Conservation (phyloP, 2,888 invertebrate genomes). For the Bimastos eiseni region DNA sequence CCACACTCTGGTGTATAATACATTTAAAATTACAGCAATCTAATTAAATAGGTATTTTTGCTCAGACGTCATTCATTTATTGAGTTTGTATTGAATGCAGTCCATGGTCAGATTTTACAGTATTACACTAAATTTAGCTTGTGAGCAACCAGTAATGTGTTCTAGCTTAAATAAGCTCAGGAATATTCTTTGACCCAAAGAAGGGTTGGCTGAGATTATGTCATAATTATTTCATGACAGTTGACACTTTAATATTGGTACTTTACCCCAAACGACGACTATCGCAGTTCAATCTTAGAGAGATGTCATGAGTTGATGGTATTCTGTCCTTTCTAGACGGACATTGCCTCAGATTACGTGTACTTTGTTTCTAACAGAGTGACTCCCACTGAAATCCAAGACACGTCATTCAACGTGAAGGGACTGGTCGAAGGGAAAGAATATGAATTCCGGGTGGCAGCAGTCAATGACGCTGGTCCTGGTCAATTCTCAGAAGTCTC, state of each 20-base stretch:
- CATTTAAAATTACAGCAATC: too few relatives aligned
- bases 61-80: too few relatives aligned
- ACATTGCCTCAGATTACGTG: background rate
- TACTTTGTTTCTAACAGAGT: conserved; percentile 67
- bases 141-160: too few relatives aligned
- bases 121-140: too few relatives aligned
- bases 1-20: too few relatives aligned
- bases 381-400: conserved; percentile 71
- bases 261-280: background rate
- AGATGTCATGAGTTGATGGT: too few relatives aligned
- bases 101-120: too few relatives aligned
- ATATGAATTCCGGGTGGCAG: conserved; percentile 96
- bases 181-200: too few relatives aligned
- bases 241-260: background rate
- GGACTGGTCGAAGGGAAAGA: conserved; percentile 91
- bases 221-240: too few relatives aligned
- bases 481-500: conserved; percentile 90
- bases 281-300: background rate
- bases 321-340: background rate
- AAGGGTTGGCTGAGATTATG: background rate
- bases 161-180: too few relatives aligned
- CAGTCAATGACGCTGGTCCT: conserved; percentile 93
- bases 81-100: too few relatives aligned
- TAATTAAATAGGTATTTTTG: too few relatives aligned
- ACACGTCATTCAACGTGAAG: conserved; percentile 76